These are phyloP conservation scores for Bacillus rossius DNA, from an alignment of 1,140 invertebrate species.

Conservation along the genomic window DNA sequence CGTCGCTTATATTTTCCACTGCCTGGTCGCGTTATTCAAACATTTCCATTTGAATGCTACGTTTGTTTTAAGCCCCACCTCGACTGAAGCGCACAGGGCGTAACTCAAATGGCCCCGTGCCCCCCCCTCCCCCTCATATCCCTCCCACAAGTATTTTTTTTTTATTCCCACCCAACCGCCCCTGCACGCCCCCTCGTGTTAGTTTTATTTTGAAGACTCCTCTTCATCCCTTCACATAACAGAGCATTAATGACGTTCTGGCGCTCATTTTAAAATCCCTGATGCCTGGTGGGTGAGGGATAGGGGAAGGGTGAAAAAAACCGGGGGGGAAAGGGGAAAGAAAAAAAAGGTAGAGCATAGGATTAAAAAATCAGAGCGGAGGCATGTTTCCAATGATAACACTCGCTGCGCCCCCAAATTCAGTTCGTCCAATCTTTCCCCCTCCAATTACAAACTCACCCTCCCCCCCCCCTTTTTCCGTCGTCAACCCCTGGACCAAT, in stretches of 20 bases:
- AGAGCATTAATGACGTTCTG: slow-evolving; percentile 13
- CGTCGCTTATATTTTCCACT: slow-evolving; percentile 56
- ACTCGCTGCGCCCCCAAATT: neutral
- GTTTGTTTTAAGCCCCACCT: slow-evolving; percentile 9
- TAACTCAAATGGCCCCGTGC: neutral
- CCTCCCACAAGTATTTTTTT: too few relatives aligned
- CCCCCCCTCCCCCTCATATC: slow-evolving; percentile 16
- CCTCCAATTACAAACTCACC: neutral
- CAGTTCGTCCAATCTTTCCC: neutral
- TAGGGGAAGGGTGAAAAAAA: neutral
- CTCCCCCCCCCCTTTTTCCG: neutral
- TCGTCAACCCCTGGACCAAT: neutral
- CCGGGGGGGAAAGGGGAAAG: neutral
- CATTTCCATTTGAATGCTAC: slow-evolving; percentile 13
- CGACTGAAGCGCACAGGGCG: neutral
- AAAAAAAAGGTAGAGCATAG: slow-evolving; percentile 9
- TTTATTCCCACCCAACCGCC: slow-evolving; percentile 17
- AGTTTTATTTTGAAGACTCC: neutral
- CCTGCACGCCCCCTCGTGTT: slow-evolving; percentile 9
- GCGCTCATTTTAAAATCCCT: slow-evolving; percentile 17
- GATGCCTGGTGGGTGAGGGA: too few relatives aligned
- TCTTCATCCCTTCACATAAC: neutral
- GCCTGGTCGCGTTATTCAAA: slow-evolving; percentile 21
- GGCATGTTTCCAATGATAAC: slow-evolving; percentile 20
- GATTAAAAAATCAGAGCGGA: slow-evolving; percentile 19